These are phyloP conservation scores for Hydrotaea diabolus DNA, from an alignment of 2,888 invertebrate species.

Conservation along the genomic window DNA sequence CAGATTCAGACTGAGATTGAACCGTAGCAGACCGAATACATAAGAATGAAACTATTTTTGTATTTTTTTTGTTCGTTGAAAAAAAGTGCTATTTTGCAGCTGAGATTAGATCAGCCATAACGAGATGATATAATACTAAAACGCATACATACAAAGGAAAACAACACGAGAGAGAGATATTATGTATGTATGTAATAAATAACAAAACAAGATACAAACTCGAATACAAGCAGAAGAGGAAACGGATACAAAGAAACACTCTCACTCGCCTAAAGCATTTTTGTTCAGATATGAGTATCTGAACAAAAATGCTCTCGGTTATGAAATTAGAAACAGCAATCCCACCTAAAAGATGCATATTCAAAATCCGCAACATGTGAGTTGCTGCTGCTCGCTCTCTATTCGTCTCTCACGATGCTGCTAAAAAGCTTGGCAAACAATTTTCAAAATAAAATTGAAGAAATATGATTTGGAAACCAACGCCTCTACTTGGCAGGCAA, in stretches of 20 bases:
- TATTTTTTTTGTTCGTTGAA: neutral
- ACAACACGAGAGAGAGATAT: too few species aligned
- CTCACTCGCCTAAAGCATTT: too few species aligned
- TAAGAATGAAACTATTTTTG: slow-evolving; percentile 32
- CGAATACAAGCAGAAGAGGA: neutral
- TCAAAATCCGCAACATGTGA: neutral
- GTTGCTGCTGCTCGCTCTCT: neutral
- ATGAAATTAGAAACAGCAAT: neutral
- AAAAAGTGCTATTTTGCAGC: slow-evolving; percentile 18
- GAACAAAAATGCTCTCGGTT: neutral
- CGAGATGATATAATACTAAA: slow-evolving; percentile 59
- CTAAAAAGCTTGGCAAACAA: neutral
- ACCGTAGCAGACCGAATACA: slow-evolving; percentile 13
- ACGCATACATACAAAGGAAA: neutral
- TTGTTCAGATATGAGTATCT: neutral
- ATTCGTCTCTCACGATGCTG: too few species aligned
- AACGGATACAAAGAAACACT: neutral
- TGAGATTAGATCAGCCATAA: slow-evolving; percentile 65
- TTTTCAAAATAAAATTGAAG: too few species aligned
- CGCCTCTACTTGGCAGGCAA: too few species aligned
- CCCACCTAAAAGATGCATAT: neutral
- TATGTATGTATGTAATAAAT: too few species aligned
- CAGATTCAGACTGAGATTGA: neutral
- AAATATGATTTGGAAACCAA: too few species aligned
- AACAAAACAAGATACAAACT: too few species aligned